Conservation (phyloP, 1,140 invertebrate species). For the Ostrea denselamellosa region DNA sequence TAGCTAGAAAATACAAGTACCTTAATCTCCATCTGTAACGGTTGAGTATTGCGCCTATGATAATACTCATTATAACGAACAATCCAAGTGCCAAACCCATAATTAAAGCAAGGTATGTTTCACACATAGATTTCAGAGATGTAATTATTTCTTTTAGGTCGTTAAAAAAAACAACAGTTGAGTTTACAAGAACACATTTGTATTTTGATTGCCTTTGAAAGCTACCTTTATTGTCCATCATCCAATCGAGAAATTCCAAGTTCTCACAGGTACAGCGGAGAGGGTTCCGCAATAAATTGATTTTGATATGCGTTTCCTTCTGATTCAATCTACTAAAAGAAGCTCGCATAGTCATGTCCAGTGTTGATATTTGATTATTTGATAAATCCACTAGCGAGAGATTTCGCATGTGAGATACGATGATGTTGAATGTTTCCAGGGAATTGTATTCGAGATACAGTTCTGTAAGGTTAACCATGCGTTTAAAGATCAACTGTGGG, state of each 20-base stretch:
- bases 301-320: background rate
- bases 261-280: background rate
- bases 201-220: background rate
- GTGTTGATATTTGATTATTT: conserved; percentile 31
- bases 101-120: background rate
- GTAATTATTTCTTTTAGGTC: background rate
- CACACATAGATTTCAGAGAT: background rate
- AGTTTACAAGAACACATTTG: background rate
- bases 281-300: background rate
- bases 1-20: conserved; percentile 60
- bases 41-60: conserved; percentile 15
- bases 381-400: background rate
- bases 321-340: background rate
- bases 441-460: background rate
- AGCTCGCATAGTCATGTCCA: background rate
- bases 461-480: background rate
- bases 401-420: background rate
- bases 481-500: background rate
- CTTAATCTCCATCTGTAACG: conserved; percentile 62
- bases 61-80: background rate
- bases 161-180: background rate
- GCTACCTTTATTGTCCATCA: background rate
- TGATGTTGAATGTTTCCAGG: background rate
- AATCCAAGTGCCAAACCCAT: background rate
- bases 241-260: background rate